A percentile compares a stretch with the other conserved stretches of the same genome.
phyloP scores from a whole-genome alignment of 1,140 invertebrate species.

The Holotrichia oblita region DNA sequence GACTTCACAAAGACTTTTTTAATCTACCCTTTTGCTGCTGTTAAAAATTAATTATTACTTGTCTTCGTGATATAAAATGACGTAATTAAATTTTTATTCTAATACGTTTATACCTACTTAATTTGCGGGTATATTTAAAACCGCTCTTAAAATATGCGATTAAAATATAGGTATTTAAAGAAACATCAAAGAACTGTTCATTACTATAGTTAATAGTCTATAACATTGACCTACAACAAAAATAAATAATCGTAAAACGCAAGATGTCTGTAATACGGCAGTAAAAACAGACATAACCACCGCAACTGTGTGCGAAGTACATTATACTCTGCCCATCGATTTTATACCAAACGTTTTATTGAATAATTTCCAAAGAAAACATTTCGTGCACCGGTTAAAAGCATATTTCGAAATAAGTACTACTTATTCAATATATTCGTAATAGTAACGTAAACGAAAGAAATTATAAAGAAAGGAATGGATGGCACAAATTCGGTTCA shows the following conservation, averaged over 20 bases:
- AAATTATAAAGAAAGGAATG: not conserved
- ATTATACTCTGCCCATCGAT: not conserved
- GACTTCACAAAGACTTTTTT: too few relatives aligned
- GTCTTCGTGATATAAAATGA: too few relatives aligned
- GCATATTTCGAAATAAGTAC: slow-evolving; percentile 16
- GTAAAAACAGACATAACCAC: slow-evolving; percentile 8
- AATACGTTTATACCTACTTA: too few relatives aligned
- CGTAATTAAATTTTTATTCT: too few relatives aligned
- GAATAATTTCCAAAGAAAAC: slow-evolving; percentile 36
- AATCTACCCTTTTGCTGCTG: too few relatives aligned
- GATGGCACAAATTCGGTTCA: not conserved
- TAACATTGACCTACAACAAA: slow-evolving; percentile 27
- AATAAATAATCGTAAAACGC: slow-evolving; percentile 17
- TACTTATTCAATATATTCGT: not conserved
- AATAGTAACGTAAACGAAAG: not conserved
- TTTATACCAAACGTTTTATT: not conserved
- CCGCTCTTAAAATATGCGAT: not conserved
- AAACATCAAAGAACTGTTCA: slow-evolving; percentile 1
- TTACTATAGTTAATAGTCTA: not conserved
- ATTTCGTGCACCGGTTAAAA: not conserved
- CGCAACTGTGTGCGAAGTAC: not conserved
- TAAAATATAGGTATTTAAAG: not conserved
- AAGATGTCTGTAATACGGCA: not conserved
- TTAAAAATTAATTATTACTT: too few relatives aligned
- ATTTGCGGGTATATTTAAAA: not conserved